A percentile compares a stretch with the other conserved stretches of the same genome.
Conservation (phyloP, 1,140 invertebrate genomes). For the Steinernema feltiae region DNA sequence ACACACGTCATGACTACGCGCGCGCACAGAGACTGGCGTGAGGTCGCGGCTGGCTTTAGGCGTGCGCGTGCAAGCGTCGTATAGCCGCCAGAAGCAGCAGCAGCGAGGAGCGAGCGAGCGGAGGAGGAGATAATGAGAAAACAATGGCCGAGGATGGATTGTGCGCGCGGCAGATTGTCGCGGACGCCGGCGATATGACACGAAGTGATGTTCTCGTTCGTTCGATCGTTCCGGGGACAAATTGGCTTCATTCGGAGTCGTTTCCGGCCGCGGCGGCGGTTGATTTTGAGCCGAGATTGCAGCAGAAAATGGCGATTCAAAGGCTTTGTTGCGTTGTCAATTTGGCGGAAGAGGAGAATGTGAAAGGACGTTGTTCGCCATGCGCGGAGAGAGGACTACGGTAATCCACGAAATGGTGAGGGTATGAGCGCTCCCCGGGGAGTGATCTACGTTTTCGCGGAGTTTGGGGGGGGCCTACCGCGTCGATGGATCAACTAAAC, state of each 20-base stretch:
- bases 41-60: neutral
- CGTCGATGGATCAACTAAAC: too few species aligned
- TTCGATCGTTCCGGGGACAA: neutral
- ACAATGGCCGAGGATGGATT: neutral
- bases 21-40: neutral
- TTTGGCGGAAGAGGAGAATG: neutral
- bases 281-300: neutral
- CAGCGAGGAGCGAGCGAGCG: neutral
- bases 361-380: too few species aligned
- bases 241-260: neutral
- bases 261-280: neutral
- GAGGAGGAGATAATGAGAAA: conserved; percentile 1
- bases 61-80: neutral
- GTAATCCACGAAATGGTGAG: too few species aligned
- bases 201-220: neutral
- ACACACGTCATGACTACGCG: neutral
- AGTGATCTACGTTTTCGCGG: too few species aligned
- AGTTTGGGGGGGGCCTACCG: too few species aligned
- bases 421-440: too few species aligned
- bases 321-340: neutral
- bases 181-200: neutral
- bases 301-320: neutral
- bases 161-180: neutral
- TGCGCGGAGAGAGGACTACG: too few species aligned
- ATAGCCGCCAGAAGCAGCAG: too few species aligned